Conservation (phyloP, 1,140 invertebrate species). For the Brachionus manjavacas region DNA sequence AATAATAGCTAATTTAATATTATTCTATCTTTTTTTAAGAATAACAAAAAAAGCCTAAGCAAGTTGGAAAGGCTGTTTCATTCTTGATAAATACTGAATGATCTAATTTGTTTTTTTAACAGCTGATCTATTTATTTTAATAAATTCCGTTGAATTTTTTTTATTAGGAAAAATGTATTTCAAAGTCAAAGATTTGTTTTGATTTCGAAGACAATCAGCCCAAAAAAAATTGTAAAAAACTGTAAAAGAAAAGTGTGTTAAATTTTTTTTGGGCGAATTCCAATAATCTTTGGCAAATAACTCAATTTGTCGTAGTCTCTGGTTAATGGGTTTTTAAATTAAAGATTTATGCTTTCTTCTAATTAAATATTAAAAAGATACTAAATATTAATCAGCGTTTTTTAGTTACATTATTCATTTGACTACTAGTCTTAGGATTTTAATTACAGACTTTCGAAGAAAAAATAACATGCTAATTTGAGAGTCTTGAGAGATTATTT, state of each 20-base stretch:
- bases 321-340: background rate
- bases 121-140: background rate
- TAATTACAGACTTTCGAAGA: background rate
- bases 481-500: background rate
- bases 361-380: background rate
- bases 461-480: background rate
- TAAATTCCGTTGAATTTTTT: background rate
- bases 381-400: background rate
- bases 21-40: background rate
- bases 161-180: too few relatives aligned
- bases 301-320: background rate
- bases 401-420: background rate
- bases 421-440: background rate
- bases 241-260: background rate
- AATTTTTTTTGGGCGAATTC: background rate
- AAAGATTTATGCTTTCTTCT: background rate
- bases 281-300: background rate
- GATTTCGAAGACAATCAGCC: background rate
- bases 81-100: background rate
- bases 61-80: background rate
- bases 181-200: background rate
- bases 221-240: background rate
- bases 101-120: background rate
- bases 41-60: background rate
- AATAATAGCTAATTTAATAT: background rate